Conservation (phyloP, 2,888 invertebrate species). For the Dendrolimus pini region DNA sequence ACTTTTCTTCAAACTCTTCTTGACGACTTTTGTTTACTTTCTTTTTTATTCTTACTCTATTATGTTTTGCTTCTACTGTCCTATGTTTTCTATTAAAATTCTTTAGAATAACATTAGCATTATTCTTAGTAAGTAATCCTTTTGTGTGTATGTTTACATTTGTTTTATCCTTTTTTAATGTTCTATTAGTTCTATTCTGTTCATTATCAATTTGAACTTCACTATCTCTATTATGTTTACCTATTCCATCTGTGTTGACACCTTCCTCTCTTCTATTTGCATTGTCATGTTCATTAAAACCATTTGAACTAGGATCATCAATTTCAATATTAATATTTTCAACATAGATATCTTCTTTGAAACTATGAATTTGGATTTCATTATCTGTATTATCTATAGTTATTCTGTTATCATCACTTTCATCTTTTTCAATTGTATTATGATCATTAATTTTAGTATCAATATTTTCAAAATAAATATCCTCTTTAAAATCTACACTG, state of each 20-base stretch:
- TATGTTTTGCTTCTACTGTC: slow-evolving; percentile 1
- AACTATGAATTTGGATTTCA: neutral
- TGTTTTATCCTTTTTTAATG: slow-evolving; percentile 2
- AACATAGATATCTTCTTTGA: slow-evolving; percentile 2
- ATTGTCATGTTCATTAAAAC: neutral
- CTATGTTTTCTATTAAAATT: no score
- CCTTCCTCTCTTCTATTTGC: neutral
- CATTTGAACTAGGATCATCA: neutral
- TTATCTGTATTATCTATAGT: slow-evolving; percentile 10
- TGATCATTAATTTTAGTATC: slow-evolving; percentile 8
- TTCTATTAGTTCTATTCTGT: slow-evolving; percentile 3
- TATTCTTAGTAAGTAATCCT: no score
- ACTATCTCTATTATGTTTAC: neutral
- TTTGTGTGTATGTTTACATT: slow-evolving; percentile 1
- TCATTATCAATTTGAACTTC: slow-evolving; percentile 2
- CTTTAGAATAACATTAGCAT: no score
- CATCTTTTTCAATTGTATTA: slow-evolving; percentile 9
- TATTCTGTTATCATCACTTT: slow-evolving; percentile 6
- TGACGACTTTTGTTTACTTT: slow-evolving; percentile 4
- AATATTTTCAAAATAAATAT: neutral
- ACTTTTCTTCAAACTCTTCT: slow-evolving; percentile 27
- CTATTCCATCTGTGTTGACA: neutral
- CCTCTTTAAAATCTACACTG: no score
- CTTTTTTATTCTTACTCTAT: slow-evolving; percentile 4
- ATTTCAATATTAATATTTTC: neutral